Base-by-base conservation (phyloP, 2,113 vertebrate species). In the Asarcornis scutulata region DNA sequence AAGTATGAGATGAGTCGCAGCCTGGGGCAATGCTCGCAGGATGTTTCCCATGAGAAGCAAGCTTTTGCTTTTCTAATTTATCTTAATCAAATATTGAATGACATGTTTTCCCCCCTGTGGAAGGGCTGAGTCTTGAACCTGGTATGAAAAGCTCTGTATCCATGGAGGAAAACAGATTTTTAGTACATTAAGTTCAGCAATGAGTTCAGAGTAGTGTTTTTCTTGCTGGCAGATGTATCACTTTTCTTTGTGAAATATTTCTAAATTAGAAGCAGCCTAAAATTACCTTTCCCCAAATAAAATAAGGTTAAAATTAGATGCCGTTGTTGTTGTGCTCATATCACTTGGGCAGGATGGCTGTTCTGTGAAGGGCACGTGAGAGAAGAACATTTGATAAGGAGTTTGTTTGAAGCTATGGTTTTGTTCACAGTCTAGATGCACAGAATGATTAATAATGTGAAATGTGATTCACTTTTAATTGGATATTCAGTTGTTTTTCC, bases 1-100 rank as follows among this genome's bases (percentile, higher is more conserved):
- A 96, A 97, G 88, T 87, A 91, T 96, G 91, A 71, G 90, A 94
- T 98, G 98, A 98, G 93, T 97, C 91, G 96, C 85, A 42, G 77
- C 53, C 95, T 94, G 83, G 63, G 59, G 95, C 95, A 86, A 89
- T 4, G 26, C 88, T 85, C 78, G 59, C 62, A 94, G 96, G 85
- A 91, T 69, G 82, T 97, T 97, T 97, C 96, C 97, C 96, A 95
- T 95, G 96, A 96, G 97, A 97, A 95, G 58, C 89, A 79, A 88
- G 86, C 72, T 91, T 88, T 93, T 91, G 11, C 91, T 81, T 97
- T 96, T 95, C 91, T 69, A 85, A 66, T 97, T 95, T 95, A 86
- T 98, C 96, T 97, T 95, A 91, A 91, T 93, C 86, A 93, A 78
- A 97, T 95, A 67, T 36, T 90, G 62, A 72, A 72, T 93, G 89